Percentiles rank a stretch among this genome's conserved stretches.
Conservation (phyloP, 2,888 invertebrate genomes). For the Schrankia costaestrigalis region DNA sequence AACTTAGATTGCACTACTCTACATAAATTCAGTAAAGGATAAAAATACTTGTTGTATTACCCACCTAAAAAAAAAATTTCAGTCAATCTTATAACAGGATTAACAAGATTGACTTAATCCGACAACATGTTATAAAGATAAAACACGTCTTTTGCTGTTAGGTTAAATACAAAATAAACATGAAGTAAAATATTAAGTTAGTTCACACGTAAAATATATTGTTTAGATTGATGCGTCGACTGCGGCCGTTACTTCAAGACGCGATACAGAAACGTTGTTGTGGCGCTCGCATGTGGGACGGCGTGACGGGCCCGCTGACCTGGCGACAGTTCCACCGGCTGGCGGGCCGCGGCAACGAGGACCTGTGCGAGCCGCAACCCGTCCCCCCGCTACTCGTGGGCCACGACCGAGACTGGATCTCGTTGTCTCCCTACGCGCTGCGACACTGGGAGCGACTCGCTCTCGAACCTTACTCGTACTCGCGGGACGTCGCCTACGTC, state of each 20-base stretch:
- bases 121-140: too few relatives aligned
- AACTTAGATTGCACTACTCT: too few relatives aligned
- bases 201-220: too few relatives aligned
- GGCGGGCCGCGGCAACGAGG: slow-evolving; percentile 96
- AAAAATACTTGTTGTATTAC: too few relatives aligned
- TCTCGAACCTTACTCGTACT: slow-evolving; percentile 97
- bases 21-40: too few relatives aligned
- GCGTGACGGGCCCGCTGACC: slow-evolving; percentile 97
- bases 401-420: slow-evolving; percentile 96
- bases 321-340: slow-evolving; percentile 99
- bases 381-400: slow-evolving; percentile 96
- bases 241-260: slow-evolving; percentile 96
- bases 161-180: too few relatives aligned
- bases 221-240: slow-evolving; percentile 89
- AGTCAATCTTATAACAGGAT: too few relatives aligned
- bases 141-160: too few relatives aligned
- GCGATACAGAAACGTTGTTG: slow-evolving; percentile 97
- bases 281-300: slow-evolving; percentile 94
- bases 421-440: slow-evolving; percentile 95
- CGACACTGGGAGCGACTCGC: slow-evolving; percentile 98
- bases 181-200: too few relatives aligned
- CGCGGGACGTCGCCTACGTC: slow-evolving; percentile 96
- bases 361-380: slow-evolving; percentile 98
- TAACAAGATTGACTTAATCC: too few relatives aligned
- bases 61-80: too few relatives aligned